These are phyloP conservation scores for Ivindomyrus marchei DNA, from an alignment of 2,113 vertebrate genomes.

Conservation along the genomic window DNA sequence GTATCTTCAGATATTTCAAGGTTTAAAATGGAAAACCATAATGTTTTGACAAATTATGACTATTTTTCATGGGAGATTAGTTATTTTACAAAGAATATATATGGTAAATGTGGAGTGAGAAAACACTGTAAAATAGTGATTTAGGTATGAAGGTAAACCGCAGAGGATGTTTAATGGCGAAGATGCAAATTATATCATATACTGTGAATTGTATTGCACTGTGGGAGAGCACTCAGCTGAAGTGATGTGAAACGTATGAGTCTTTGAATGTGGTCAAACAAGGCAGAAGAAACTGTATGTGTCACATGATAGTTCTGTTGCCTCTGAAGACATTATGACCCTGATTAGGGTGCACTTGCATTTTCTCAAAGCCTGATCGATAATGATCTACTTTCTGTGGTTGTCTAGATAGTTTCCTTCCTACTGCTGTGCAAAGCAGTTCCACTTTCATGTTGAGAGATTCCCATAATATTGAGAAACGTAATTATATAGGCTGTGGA, in stretches of 20 bases:
- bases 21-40: slow-evolving; percentile 2
- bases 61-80: not conserved
- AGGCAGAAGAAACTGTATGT: not conserved
- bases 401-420: not conserved
- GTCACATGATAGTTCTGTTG: not conserved
- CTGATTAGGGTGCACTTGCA: not conserved
- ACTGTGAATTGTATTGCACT: slow-evolving; percentile 10
- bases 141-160: not conserved
- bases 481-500: not conserved
- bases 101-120: not conserved
- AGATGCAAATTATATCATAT: not conserved
- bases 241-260: not conserved
- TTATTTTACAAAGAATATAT: not conserved
- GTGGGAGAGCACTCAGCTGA: not conserved
- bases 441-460: not conserved
- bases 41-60: not conserved
- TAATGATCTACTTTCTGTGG: not conserved
- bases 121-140: not conserved
- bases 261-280: not conserved
- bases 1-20: slow-evolving; percentile 1
- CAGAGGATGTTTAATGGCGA: not conserved
- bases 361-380: not conserved
- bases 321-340: not conserved
- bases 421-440: not conserved
- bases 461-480: not conserved